Percentiles rank a stretch among this genome's conserved stretches.
phyloP scores from a whole-genome alignment of 2,113 vertebrate species.

The Megaleporinus macrocephalus region DNA sequence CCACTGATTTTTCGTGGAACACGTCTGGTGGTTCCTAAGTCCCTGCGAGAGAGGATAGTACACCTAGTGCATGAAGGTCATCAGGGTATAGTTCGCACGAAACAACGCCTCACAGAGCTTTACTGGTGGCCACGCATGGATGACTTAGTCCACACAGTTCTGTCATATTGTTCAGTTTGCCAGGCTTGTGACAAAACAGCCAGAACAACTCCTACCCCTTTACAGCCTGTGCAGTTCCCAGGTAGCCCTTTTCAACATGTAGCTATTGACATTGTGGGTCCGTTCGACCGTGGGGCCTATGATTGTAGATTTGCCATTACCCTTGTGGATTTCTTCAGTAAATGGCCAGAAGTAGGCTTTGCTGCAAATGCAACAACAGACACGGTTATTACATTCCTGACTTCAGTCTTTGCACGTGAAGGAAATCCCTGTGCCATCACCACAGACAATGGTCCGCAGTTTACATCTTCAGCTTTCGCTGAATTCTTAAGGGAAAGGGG shows the following conservation, averaged over 20 bases:
- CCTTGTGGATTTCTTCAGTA: slow-evolving; percentile 19
- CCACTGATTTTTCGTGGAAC: no score
- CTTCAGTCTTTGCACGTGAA: slow-evolving; percentile 17
- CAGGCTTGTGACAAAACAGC: not conserved
- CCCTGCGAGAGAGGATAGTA: no score
- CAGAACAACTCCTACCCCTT: not conserved
- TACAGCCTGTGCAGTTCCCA: slow-evolving; percentile 35
- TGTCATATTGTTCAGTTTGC: no score
- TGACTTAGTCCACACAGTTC: no score
- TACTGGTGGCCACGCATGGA: no score
- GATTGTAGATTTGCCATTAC: slow-evolving; percentile 28
- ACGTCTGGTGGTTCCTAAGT: no score
- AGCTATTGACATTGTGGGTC: slow-evolving; percentile 27
- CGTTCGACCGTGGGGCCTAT: slow-evolving; percentile 10
- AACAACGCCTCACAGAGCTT: no score
- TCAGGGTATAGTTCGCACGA: no score
- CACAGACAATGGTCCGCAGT: slow-evolving; percentile 39
- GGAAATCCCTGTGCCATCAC: slow-evolving; percentile 20
- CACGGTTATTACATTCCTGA: slow-evolving; percentile 8
- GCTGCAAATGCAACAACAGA: slow-evolving; percentile 13
- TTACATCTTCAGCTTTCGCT: slow-evolving; percentile 23
- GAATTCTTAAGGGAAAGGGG: not conserved
- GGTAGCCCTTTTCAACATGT: slow-evolving; percentile 12
- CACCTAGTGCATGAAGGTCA: no score
- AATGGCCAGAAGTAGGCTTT: slow-evolving; percentile 45